Percentiles rank a stretch among this genome's conserved stretches.
Conservation (phyloP, 2,113 vertebrate genomes). For the Microtus richardsoni region DNA sequence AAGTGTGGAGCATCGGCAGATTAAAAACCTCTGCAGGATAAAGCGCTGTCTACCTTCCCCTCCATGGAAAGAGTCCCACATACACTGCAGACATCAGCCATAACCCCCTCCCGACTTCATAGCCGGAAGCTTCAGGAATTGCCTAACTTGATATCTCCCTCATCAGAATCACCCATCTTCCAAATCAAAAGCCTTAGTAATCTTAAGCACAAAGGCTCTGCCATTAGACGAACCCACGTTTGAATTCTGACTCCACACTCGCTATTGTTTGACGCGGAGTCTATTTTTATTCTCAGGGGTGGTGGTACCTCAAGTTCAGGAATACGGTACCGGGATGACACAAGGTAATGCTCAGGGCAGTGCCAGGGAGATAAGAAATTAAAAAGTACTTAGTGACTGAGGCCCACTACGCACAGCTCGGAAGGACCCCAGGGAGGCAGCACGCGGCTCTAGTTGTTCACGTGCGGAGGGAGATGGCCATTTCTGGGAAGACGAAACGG, state of each 20-base stretch:
- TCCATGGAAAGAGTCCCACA: neutral
- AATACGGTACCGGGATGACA: neutral
- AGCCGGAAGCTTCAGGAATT: neutral
- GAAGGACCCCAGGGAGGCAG: neutral
- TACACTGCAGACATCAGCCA: neutral
- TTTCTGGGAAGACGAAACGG: neutral
- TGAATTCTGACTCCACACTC: conserved; percentile 31
- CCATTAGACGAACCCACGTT: neutral
- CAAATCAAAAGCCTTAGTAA: conserved; percentile 41
- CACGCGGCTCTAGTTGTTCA: rapidly evolving
- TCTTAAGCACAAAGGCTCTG: conserved; percentile 39
- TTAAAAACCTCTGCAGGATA: neutral
- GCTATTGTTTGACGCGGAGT: neutral
- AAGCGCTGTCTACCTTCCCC: neutral
- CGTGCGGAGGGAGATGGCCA: neutral
- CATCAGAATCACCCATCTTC: neutral
- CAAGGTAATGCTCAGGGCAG: neutral
- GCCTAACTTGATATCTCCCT: neutral
- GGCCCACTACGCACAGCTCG: neutral
- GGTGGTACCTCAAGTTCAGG: neutral
- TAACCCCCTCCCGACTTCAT: neutral
- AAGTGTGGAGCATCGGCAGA: neutral
- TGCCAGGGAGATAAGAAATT: neutral
- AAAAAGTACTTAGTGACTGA: neutral
- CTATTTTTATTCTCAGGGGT: neutral